Evolutionary conservation across 2,797 vertebrate genomes (phyloP), one percentile per base, ranked within the genome.

Genomic region (Amblyraja radiata): DNA sequence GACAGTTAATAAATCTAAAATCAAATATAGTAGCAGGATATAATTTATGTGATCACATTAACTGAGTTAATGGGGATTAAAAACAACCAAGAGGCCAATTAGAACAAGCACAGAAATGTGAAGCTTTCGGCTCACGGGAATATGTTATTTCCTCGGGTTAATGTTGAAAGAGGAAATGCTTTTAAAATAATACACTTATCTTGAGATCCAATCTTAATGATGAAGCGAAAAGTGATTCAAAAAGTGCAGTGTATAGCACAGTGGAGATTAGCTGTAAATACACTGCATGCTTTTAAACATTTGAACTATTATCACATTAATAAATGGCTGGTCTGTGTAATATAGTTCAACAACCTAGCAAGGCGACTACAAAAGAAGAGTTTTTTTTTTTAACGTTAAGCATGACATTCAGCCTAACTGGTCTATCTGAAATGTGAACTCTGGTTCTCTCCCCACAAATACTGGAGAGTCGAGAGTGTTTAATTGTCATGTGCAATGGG

Each of bases 161-260:
- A 76, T 92, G 36, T n/a, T 76, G 90, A 92, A 74, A 54, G 23
- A 90, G 68, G 73, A 92, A 76, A 76, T 76, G 90, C 90, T 92
- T 92, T 92, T 36, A 92, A 92, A 74, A 76, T 76, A 76, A 54
- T 73, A 92, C 39, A 73, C 39, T 92, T 74, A 54, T 92, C 71
- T 54, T 74, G 23, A 92, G 76, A 76, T 71, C 68, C 5, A 54
- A 65, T 54, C 68, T 58, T 92, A 74, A 76, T n/a, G 23, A 46
- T 54, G 3, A 6, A 74, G 46, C 23, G 1, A 92, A 28, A 73
- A 74, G 68, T 39, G n/a, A 32, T 91, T 54, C 23, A 32, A 58
- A 74, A 91, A 91, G 6, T 91, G 23, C 21, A 92, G 36, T 11
- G 39, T 23, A n/a, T 7, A 11, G 23, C 46, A 0, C 5, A 28